Evolutionary conservation across 2,797 vertebrate species (phyloP), one percentile per base, ranked within the genome.

Genomic region (Gorsachius magnificus): DNA sequence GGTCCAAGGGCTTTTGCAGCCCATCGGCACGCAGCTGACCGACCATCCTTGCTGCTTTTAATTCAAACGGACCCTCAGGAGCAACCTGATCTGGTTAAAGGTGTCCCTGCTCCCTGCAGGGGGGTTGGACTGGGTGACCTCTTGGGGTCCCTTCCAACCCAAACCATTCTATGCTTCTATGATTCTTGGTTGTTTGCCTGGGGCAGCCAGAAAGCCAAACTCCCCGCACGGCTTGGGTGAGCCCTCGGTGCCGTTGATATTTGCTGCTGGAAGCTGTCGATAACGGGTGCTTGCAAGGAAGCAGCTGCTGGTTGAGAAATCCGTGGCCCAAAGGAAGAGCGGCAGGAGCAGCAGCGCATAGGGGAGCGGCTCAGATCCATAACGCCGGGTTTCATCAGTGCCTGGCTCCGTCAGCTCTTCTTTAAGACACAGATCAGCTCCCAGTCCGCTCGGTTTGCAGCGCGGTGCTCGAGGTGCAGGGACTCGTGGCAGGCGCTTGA

Each of bases 391-490:
- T 88, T 63, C 1, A 11, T 65, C 66, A 16, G 36, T 6, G 61
- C 53, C 57, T n/a, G 53, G 33, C 29, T 1, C 3, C 3, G 18
- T 29, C 4, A 18, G 41, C 41, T 77, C 60, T 41, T 0, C 0
- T 79, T 80, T 69, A n/a, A 57, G 48, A 15, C 38, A 9, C 38
- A 28, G 36, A 33, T 9, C 50, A 43, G n/a, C 33, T 35, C 38
- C 11, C 48, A 53, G 48, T 48, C 74, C 3, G 1, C 51, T 38
- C 1, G 5, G 50, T 69, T 4, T 69, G 79, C 36, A 28, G 65
- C 1, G 28, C 4, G 11, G 64, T 0, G 7, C 38, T 78, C 3
- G 1, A 16, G 66, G 26, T 0, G 0, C 9, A 33, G 29, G 38
- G 51, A 26, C 29, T 89, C 5, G 0, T 11, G 53, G 63, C 38